Evolutionary conservation across 2,113 vertebrate genomes (phyloP).

Genomic region (Halcyon senegalensis): DNA sequence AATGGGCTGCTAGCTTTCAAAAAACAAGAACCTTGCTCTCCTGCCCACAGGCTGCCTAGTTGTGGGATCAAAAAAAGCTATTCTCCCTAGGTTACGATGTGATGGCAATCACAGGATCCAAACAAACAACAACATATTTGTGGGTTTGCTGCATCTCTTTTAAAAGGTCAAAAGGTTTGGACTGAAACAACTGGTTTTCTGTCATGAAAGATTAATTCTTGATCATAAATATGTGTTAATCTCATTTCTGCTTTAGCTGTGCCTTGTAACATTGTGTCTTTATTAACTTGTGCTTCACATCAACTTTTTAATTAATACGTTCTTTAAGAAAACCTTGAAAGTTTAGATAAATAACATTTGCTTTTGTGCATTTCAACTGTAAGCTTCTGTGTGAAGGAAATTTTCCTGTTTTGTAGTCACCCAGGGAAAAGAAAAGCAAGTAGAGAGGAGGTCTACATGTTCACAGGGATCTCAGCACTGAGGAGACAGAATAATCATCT

Average conservation of each 20-base stretch:
- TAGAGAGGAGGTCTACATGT: constrained; percentile 12
- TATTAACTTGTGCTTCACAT: not conserved
- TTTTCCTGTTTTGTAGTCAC: not conserved
- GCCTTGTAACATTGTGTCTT: not conserved
- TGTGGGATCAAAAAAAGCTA: not conserved
- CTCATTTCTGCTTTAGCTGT: not conserved
- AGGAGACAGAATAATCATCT: constrained; percentile 67
- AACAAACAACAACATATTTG: not conserved
- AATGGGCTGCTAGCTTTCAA: constrained; percentile 26
- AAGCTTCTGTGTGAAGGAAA: not conserved
- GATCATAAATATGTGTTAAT: not conserved
- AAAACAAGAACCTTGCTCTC: not conserved
- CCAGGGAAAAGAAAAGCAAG: constrained; percentile 28
- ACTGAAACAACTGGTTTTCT: not conserved
- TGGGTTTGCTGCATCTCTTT: not conserved
- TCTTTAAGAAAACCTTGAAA: constrained; percentile 25
- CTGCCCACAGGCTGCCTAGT: constrained; percentile 4
- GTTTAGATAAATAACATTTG: constrained; percentile 27
- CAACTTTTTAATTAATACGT: constrained; percentile 31
- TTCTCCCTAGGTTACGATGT: not conserved
- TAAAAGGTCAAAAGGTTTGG: constrained; percentile 27
- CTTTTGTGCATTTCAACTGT: not conserved
- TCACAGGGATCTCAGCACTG: constrained; percentile 39
- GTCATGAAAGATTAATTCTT: not conserved
- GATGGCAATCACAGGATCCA: not conserved